A percentile compares a stretch with the other conserved stretches of the same genome.
These are phyloP conservation scores for Misgurnus anguillicaudatus DNA, from an alignment of 2,113 vertebrate species.

Conservation along the genomic window DNA sequence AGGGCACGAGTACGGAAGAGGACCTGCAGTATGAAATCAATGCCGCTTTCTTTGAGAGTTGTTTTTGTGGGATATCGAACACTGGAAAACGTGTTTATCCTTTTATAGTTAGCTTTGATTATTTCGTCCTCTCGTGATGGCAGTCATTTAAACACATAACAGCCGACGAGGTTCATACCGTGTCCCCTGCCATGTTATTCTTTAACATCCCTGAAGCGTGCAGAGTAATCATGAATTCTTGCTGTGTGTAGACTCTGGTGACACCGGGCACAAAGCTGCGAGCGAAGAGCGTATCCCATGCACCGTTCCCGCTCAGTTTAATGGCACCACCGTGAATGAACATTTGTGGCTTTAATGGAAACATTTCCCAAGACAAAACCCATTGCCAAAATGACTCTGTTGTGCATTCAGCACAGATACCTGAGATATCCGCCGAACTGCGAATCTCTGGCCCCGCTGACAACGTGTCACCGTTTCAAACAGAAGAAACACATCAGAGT, in stretches of 20 bases:
- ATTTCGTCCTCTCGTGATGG: conserved; percentile 58
- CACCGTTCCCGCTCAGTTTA: not conserved
- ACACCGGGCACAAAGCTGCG: conserved; percentile 5
- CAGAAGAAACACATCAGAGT: conserved; percentile 30
- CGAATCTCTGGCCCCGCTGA: conserved; percentile 43
- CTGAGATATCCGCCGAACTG: conserved; percentile 22
- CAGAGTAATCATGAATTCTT: conserved; percentile 32
- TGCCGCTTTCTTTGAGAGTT: conserved; percentile 64
- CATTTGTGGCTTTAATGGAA: conserved; percentile 26
- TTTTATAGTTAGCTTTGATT: conserved; percentile 66
- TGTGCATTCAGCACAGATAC: not conserved
- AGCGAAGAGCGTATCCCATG: conserved; percentile 18
- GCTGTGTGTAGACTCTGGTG: conserved; percentile 41
- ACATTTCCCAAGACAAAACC: conserved; percentile 19
- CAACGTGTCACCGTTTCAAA: conserved; percentile 50
- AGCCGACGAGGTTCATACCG: conserved; percentile 48
- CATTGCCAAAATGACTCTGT: not conserved
- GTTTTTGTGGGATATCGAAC: conserved; percentile 74
- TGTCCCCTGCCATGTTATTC: conserved; percentile 45
- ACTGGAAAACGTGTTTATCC: conserved; percentile 60
- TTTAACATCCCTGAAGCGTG: conserved; percentile 23
- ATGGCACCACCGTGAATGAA: not conserved
- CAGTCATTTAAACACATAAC: conserved; percentile 61
- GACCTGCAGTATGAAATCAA: conserved; percentile 72
- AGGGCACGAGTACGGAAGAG: conserved; percentile 68